Evolutionary conservation across 2,888 invertebrate species (phyloP).

Genomic region (Idaea straminata): DNA sequence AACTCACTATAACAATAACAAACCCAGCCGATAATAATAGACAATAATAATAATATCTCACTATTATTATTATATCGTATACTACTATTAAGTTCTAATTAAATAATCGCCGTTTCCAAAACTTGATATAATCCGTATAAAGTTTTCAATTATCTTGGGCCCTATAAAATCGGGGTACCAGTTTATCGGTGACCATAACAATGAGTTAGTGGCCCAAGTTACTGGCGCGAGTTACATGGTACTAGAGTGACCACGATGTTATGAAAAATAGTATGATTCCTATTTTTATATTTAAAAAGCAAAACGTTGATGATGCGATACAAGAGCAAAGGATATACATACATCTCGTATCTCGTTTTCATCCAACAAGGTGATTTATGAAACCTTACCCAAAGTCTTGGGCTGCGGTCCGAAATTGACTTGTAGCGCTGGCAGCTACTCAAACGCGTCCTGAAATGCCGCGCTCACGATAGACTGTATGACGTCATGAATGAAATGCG

Average conservation of each 20-base stretch:
- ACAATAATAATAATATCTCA: background rate
- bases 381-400: no score
- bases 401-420: no score
- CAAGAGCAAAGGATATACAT: no score
- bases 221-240: background rate
- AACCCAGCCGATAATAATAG: background rate
- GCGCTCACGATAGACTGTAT: no score
- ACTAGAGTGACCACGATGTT: background rate
- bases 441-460: no score
- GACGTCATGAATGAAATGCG: no score
- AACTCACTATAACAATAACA: background rate
- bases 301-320: no score
- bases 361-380: no score
- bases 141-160: background rate
- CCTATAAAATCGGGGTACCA: background rate
- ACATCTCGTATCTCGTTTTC: no score
- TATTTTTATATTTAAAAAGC: no score
- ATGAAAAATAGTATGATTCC: no score
- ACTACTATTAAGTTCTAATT: background rate
- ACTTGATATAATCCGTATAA: background rate
- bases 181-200: slow-evolving; percentile 1
- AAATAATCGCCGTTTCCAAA: background rate
- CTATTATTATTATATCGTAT: background rate
- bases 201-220: background rate
- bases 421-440: no score